Base-by-base conservation (phyloP, 1,140 invertebrate species). In the Lepidurus packardi region DNA sequence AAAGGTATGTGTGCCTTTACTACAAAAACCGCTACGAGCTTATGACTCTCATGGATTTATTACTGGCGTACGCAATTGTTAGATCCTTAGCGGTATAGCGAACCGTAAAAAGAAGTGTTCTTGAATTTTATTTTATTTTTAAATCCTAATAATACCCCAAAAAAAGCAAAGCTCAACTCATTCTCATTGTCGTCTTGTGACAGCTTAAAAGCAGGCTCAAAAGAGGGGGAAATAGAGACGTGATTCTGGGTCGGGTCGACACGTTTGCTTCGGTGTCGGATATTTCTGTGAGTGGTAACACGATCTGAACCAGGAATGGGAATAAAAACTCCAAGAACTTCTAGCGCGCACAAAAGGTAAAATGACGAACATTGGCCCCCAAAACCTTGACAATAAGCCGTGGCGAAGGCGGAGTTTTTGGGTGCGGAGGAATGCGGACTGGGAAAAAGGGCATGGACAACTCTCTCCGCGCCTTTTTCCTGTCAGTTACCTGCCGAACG, bases 401-500 rank as follows among this genome's bases (percentile, higher is more conserved):
- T 21, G 53, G 53, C 16, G 1, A 65, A 65, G 53, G n/a, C 53
- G 53, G 53, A 65, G 53, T n/a, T 65, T 65, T 65, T 65, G 53
- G 53, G 53, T 21, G 53, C 53, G 53, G 53, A 65, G 53, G 53
- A 65, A 65, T 65, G 53, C 53, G 53, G 53, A 21, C 53, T 21
- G n/a, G 53, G 53, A 21, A 65, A 65, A 65, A 65, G 53, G 53
- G 21, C 53, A 21, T 65, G 53, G 53, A 65, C 16, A 65, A 65
- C 53, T 65, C 53, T 65, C 53, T 65, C 53, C 53, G 53, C 53
- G 53, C 53, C 53, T 65, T 65, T 65, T 65, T 65, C 13, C 53
- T 65, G 13, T 21, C 53, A 65, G 53, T 65, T 65, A 65, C 53
- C 53, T 65, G 13, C 53, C 53, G 16, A 21, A 9, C 53, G 53